Evolutionary conservation across 2,797 vertebrate genomes (phyloP), one percentile per base, ranked within the genome.

Genomic region (Melopsittacus undulatus): DNA sequence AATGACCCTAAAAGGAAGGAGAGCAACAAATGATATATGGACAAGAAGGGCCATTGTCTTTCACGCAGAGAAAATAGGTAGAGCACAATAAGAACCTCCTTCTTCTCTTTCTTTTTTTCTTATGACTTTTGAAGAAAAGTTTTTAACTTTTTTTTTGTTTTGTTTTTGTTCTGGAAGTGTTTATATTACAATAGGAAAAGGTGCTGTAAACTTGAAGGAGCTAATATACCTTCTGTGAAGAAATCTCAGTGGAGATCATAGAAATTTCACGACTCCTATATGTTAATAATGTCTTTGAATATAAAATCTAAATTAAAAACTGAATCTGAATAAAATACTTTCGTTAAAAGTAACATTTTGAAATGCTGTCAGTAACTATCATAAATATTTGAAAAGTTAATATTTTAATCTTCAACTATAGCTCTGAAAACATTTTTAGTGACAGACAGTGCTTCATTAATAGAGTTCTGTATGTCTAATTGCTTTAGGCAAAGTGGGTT

Each of bases 401-500:
- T 98, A 97, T 98, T 98, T 97, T 98, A 98, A 98, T 98, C 97
- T 98, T 98, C 98, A 96, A 95, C 97, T 97, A 97, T 96, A 97
- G 97, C 97, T 98, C 96, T 97, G 97, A 97, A 98, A 98, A 98
- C 97, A 97, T 97, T 98, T 98, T 97, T 97, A 96, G 97, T 98
- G 98, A 98, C 97, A 98, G 98, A 97, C 98, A 98, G 96, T 92
- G 97, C 97, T 98, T 98, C 98, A 98, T 98, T 98, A 98, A 98
- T 98, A 98, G 97, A 98, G 97, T 97, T 98, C 98, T 97, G 97
- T 98, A 98, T 98, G 98, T 98, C 98, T 99, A 98, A 98, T 98
- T 98, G 98, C 97, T 98, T 97, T 97, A 97, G 97, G 97, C 98
- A 97, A 97, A 97, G 96, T 97, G 96, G 95, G 97, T 97, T 98